phyloP scores from a whole-genome alignment of 2,888 invertebrate genomes.

The Cinara cedri region DNA sequence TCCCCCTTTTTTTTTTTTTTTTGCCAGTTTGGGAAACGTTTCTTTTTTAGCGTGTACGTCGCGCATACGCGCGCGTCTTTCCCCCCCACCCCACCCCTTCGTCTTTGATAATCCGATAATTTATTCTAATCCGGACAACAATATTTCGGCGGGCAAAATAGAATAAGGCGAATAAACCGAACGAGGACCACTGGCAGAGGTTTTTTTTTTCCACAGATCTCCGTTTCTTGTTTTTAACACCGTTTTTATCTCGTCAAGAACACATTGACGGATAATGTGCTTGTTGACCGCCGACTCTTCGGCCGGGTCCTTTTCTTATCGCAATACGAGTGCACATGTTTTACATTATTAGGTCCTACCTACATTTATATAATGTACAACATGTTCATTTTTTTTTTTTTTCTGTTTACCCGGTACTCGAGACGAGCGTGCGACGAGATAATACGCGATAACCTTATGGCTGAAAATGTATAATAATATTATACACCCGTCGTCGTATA shows the following conservation, averaged over 20 bases:
- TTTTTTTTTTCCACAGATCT: too few relatives aligned
- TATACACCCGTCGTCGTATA: slow-evolving; percentile 5
- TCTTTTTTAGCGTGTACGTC: background rate
- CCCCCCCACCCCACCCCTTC: too few relatives aligned
- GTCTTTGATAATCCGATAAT: background rate
- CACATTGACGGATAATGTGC: slow-evolving; percentile 31
- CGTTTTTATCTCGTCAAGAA: slow-evolving; percentile 26
- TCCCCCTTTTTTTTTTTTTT: too few relatives aligned
- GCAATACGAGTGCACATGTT: slow-evolving; percentile 35
- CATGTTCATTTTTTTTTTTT: background rate
- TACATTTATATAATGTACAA: background rate
- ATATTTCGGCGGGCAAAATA: too few relatives aligned
- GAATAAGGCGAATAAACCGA: background rate
- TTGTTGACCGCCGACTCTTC: slow-evolving; percentile 32
- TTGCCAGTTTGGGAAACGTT: background rate
- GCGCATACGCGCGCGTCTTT: background rate
- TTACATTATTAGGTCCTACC: background rate
- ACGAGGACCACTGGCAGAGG: slow-evolving; percentile 23
- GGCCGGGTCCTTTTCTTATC: slow-evolving; percentile 41
- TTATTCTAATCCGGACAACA: too few relatives aligned
- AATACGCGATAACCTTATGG: slow-evolving; percentile 15
- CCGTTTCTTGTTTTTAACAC: slow-evolving; percentile 17
- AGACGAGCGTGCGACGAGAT: background rate
- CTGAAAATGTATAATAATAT: too few relatives aligned
- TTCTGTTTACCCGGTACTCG: background rate